phyloP scores from a whole-genome alignment of 2,888 invertebrate species.

The Tetropium fuscum region DNA sequence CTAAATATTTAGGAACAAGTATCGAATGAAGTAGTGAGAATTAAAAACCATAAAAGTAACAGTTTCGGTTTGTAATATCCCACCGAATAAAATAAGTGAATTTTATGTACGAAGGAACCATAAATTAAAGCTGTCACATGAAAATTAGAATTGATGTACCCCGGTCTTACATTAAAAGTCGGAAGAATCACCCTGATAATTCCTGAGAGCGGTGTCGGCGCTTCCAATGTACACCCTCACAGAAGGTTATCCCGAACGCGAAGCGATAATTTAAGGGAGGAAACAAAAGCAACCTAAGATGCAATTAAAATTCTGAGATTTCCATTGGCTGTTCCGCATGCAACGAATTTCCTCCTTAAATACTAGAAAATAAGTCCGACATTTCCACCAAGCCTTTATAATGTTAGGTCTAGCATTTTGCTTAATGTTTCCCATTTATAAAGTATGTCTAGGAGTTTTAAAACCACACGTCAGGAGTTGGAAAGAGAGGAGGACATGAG shows the following conservation, averaged over 20 bases:
- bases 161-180: constrained; percentile 21
- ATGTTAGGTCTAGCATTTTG: constrained; percentile 58
- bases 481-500: constrained; percentile 21
- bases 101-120: background rate
- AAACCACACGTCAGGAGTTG: constrained; percentile 50
- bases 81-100: too few relatives aligned
- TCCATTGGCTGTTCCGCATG: constrained; percentile 60
- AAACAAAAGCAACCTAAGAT: constrained; percentile 67
- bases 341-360: constrained; percentile 52
- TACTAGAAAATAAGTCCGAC: constrained; percentile 52
- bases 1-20: too few relatives aligned
- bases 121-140: background rate
- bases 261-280: constrained; percentile 62
- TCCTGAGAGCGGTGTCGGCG: constrained; percentile 20
- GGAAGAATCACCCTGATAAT: constrained; percentile 32
- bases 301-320: constrained; percentile 67
- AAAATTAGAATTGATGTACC: constrained; percentile 18
- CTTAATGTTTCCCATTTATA: constrained; percentile 62
- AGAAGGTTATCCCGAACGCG: constrained; percentile 44
- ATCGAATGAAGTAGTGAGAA: too few relatives aligned
- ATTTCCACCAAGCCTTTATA: constrained; percentile 50
- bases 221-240: constrained; percentile 37
- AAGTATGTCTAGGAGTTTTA: constrained; percentile 50
- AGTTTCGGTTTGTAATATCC: too few relatives aligned
- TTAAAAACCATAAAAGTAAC: too few relatives aligned